These are phyloP conservation scores for Danionella dracula DNA, from an alignment of 2,797 vertebrate genomes.

Conservation along the genomic window DNA sequence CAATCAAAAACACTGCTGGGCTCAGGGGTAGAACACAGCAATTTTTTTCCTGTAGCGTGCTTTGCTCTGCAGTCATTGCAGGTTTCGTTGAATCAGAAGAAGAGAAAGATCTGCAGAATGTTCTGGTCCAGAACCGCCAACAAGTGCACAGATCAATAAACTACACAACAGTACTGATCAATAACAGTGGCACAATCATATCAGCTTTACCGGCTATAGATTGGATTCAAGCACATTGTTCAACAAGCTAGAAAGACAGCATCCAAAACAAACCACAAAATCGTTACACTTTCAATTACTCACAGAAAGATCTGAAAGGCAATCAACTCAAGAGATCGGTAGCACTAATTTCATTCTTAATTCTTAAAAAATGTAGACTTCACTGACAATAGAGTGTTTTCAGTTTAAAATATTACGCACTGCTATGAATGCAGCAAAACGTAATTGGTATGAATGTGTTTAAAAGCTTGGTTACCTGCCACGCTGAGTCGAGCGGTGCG, in stretches of 20 bases:
- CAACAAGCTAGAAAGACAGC: background rate
- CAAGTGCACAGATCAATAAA: background rate
- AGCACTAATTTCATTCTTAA: background rate
- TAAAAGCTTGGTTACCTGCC: too few species aligned
- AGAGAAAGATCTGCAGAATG: background rate
- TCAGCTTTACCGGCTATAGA: background rate
- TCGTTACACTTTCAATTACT: background rate
- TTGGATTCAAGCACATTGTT: background rate
- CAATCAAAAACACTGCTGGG: background rate
- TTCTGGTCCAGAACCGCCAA: background rate
- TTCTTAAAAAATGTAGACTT: too few species aligned
- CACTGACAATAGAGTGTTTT: too few species aligned
- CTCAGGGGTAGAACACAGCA: background rate
- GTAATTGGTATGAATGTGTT: too few species aligned
- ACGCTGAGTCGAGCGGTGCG: slow-evolving; percentile 85
- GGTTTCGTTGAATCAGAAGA: background rate
- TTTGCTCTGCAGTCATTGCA: background rate
- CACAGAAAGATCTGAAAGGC: background rate
- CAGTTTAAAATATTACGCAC: too few species aligned
- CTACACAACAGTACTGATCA: slow-evolving; percentile 2
- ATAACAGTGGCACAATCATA: slow-evolving; percentile 2
- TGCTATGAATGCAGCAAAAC: too few species aligned
- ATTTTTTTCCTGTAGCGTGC: background rate
- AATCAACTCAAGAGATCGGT: background rate
- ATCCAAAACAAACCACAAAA: background rate